Evolutionary conservation across 2,797 vertebrate genomes (phyloP), one percentile per base, ranked within the genome.

Genomic region (Cercopithecus neglectus): DNA sequence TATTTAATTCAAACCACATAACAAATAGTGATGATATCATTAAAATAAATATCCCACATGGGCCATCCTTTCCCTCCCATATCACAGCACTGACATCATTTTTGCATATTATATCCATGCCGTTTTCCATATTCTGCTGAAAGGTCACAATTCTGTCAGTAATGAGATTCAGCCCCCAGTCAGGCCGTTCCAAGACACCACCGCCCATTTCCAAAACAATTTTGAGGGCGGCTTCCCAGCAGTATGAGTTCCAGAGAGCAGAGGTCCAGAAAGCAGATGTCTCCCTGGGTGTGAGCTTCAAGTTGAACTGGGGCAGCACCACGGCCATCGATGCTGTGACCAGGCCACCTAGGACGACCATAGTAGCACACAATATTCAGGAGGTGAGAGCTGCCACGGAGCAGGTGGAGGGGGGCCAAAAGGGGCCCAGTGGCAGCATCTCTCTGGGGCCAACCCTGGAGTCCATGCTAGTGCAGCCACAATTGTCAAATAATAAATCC

Each of bases 21-120:
- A 98, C 96, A 96, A 97, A 88, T 80, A 57, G 93, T 97, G 97
- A 86, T 99, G 98, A 98, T 98, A 97, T 98, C 98, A 98, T 98
- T 98, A 97, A 98, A 98, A 98, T 82, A 98, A 99, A 98, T 97
- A 98, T 91, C 86, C 96, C 95, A 97, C 97, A 97, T 89, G 96
- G 98, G 46, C 96, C 94, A 89, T 98, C 96, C 74, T 97, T 84
- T 94, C 75, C 80, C 97, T 98, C 91, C 98, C 97, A 98, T 98
- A 98, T 97, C 98, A 98, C 94, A 98, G 97, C 78, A 33, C 59
- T 98, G 98, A 98, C 97, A 98, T 98, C 12, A 98, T 97, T 98
- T 98, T 97, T 98, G 97, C 97, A 95, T 98, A 90, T 98, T 98
- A 88, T 97, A 98, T 95, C 98, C 97, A 97, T 86, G 96, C 91